These are phyloP conservation scores for Acomys russatus DNA, from an alignment of 2,797 vertebrate species.

Conservation along the genomic window DNA sequence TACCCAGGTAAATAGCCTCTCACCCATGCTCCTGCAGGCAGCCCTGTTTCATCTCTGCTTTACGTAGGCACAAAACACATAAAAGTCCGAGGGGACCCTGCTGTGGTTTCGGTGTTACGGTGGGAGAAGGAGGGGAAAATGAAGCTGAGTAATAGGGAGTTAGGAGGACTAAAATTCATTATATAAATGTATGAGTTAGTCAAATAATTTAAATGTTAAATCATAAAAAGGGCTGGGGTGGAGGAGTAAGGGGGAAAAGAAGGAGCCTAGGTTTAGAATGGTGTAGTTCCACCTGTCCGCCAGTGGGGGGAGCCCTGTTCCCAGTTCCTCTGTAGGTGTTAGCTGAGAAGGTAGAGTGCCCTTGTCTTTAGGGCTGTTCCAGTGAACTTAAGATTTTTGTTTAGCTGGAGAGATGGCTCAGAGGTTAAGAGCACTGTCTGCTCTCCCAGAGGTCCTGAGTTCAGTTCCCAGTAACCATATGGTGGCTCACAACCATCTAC, in stretches of 20 bases:
- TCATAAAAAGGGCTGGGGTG: neutral
- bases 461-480: too few species aligned
- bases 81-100: neutral
- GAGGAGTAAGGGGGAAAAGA: neutral
- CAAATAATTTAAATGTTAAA: neutral
- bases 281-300: neutral
- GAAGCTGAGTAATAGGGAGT: neutral
- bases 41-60: neutral
- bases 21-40: neutral
- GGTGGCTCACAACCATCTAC: too few species aligned
- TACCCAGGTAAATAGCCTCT: neutral
- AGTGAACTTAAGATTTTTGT: neutral
- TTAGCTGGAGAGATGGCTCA: too few species aligned
- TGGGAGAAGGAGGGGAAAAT: neutral
- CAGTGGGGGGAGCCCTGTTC: constrained; percentile 53
- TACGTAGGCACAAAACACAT: neutral
- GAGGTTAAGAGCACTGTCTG: too few species aligned
- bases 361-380: neutral
- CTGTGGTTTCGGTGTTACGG: neutral
- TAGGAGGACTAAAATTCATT: neutral
- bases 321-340: fast-evolving
- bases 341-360: neutral
- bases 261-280: neutral
- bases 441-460: too few species aligned
- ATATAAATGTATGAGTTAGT: neutral